Base-by-base conservation (phyloP, 2,113 vertebrate genomes). In the Syrrhaptes paradoxus region DNA sequence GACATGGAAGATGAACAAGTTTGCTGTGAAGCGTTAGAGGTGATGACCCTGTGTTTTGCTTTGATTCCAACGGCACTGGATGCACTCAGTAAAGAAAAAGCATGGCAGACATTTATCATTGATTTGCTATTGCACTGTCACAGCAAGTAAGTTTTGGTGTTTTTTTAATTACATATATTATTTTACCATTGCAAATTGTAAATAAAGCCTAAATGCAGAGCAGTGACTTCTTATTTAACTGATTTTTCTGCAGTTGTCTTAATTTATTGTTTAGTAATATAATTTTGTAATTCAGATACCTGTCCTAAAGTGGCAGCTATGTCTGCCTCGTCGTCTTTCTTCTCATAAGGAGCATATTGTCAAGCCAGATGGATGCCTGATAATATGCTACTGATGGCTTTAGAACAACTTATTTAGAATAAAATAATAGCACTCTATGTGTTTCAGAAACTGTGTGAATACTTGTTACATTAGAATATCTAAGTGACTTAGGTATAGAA, bases 71-170 rank as follows among this genome's bases (percentile, higher is more conserved):
- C 99, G 7, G 99, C 99, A 87, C 97, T 99, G 85, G 99, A 99
- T 97, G 98, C 99, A 36, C 99, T 99, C 91, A 99, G 99, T 97
- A 99, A 99, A 98, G 99, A 99, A 95, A 99, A 99, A 91, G 99
- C 99, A 25, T 99, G 99, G 99, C 99, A 99, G 95, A 99, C 99
- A 4, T 99, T 99, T 95, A 99, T 99, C 97, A 99, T 99, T 95
- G 99, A 99, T 97, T 97, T 99, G 96, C 96, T 99, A 5, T 97
- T 99, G 95, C 99, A 99, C 97, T 99, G 99, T 98, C 99, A 99
- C 97, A 99, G 99, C 99, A 99, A 99, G 99, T 99, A 97, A 98
- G 99, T 98, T 26, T 61, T 48, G 57, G 4, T 78, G 36, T 11
- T 17, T 45, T 82, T 29, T 9, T 11, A 32, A 32, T 71, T 12